Evolutionary conservation across 2,888 invertebrate species (phyloP), one percentile per base, ranked within the genome.

Genomic region (Ypsolopha sequella): DNA sequence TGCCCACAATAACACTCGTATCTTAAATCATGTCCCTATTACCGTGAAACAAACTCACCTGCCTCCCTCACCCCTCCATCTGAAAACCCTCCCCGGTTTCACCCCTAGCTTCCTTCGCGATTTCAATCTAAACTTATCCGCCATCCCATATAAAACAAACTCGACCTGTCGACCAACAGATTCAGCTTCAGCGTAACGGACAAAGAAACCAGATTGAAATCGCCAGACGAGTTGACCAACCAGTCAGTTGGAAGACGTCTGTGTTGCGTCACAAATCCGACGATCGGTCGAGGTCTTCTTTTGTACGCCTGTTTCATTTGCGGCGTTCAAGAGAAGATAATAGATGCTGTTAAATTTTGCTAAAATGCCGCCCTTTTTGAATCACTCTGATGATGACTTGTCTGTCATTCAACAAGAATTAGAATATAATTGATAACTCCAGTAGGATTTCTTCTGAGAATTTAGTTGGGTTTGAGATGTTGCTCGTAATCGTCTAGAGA

Each of bases 141-240:
- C 39, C 9, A n/a, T 39, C 6, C n/a, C 39, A n/a, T 39, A n/a
- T 6, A 39, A n/a, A n/a, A 39, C 34, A 24, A 33, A 46, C 13
- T 10, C 35, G 46, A n/a, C 9, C 39, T 9, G 66, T 78, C 65
- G 55, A 34, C 50, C 59, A 57, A 80, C 65, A 50, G 53, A 65
- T 78, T 68, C 56, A 56, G 63, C 56, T 55, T 60, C 60, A 62
- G 54, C 61, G 62, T 53, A 57, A 52, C 68, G 79, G 80, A 85
- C 84, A 85, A 85, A 85, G 84, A 80, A 81, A 79, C 76, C 76
- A 68, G 74, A 78, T 80, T 73, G 74, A 66, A 70, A 78, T 77
- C 71, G 60, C 55, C 41, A 56, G 56, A 74, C 61, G 44, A 11
- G 60, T 76, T 62, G 55, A 7, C 7, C 58, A 55, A 68, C 60